These are phyloP conservation scores for Amphipoea oculea DNA, from an alignment of 2,888 invertebrate genomes.

Conservation along the genomic window DNA sequence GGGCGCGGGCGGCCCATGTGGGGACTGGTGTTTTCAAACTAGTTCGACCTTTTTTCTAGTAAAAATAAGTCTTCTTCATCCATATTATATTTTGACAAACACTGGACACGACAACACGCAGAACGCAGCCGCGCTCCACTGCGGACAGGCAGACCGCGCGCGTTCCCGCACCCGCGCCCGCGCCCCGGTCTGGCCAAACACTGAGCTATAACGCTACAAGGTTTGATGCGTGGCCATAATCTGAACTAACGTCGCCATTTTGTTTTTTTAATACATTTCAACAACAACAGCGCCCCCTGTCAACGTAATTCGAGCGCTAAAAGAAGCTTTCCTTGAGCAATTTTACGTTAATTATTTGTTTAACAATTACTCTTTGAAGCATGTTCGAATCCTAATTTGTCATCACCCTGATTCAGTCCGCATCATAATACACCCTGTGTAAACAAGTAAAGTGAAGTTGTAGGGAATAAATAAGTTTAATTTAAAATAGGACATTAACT, in stretches of 20 bases:
- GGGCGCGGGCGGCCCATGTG: too few species aligned
- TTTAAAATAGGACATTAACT: slow-evolving; percentile 15
- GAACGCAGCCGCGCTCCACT: too few species aligned
- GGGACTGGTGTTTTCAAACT: too few species aligned
- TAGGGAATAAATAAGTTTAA: slow-evolving; percentile 1
- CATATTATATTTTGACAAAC: too few species aligned
- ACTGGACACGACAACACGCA: too few species aligned
- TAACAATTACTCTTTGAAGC: not conserved
- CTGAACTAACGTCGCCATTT: not conserved
- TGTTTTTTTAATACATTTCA: not conserved
- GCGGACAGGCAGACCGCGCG: too few species aligned
- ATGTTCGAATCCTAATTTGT: not conserved
- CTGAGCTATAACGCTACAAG: not conserved
- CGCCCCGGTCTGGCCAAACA: too few species aligned
- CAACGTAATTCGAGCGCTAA: not conserved
- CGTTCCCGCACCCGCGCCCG: too few species aligned
- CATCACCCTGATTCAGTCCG: not conserved
- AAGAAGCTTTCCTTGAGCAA: not conserved
- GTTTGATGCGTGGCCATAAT: not conserved
- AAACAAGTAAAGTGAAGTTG: slow-evolving; percentile 6
- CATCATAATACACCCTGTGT: slow-evolving; percentile 20
- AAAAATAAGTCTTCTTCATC: too few species aligned
- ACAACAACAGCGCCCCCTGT: too few species aligned
- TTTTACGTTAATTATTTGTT: not conserved
- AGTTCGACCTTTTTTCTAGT: too few species aligned